phyloP scores from a whole-genome alignment of 2,888 invertebrate genomes.

The Timema cristinae region DNA sequence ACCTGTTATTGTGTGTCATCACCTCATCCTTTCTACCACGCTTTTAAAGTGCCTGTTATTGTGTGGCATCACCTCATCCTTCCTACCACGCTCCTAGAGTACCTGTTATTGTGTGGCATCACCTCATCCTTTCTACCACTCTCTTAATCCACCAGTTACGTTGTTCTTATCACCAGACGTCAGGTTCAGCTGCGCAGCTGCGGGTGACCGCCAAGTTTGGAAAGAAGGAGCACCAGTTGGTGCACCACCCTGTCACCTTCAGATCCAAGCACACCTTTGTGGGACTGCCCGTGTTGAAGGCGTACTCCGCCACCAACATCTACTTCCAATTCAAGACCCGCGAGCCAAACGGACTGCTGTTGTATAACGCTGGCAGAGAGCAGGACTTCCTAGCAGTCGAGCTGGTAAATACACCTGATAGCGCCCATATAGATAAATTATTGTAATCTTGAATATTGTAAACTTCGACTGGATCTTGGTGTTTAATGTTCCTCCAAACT shows the following conservation, averaged over 20 bases:
- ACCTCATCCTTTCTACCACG: too few species aligned
- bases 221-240: slow-evolving; percentile 51
- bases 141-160: neutral
- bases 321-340: slow-evolving; percentile 49
- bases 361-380: slow-evolving; percentile 87
- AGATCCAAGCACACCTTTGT: slow-evolving; percentile 89
- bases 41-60: too few species aligned
- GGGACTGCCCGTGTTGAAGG: slow-evolving; percentile 81
- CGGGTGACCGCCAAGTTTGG: slow-evolving; percentile 80
- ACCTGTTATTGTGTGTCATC: too few species aligned
- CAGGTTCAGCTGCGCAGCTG: slow-evolving; percentile 59
- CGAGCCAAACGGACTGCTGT: slow-evolving; percentile 64
- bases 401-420: slow-evolving; percentile 50
- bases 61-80: too few species aligned
- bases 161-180: neutral
- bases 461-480: too few species aligned
- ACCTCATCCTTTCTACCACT: neutral
- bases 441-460: too few species aligned
- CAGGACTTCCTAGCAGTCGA: slow-evolving; percentile 92
- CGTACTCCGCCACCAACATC: slow-evolving; percentile 64
- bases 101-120: too few species aligned
- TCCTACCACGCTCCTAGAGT: too few species aligned
- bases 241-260: slow-evolving; percentile 88
- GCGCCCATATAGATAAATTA: too few species aligned
- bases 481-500: too few species aligned